Percentiles rank a stretch among this genome's conserved stretches.
Evolutionary conservation across 37 sponge, comb jelly and placozoan genomes (phyloP).

Genomic region (Cladorhizidae sp.): DNA sequence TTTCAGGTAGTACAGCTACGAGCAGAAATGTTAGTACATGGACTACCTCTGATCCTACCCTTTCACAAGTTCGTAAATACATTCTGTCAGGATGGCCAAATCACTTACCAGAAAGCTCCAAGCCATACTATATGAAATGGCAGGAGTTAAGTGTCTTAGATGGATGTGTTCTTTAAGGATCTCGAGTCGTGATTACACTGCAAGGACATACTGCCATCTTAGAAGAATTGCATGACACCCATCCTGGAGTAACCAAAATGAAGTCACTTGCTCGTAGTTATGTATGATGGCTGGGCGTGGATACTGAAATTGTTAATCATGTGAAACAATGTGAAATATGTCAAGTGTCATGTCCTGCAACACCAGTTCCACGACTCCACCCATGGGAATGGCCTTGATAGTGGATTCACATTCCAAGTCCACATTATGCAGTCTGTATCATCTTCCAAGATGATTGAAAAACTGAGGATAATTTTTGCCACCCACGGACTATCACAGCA

Average conservation of each 20-base stretch:
- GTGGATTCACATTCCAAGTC: too few species aligned
- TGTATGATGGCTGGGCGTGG: slow-evolving; percentile 54
- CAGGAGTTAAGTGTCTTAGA: too few species aligned
- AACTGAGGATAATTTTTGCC: slow-evolving; percentile 1
- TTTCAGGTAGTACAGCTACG: too few species aligned
- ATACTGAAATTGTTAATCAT: slow-evolving; percentile 20
- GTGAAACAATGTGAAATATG: too few species aligned
- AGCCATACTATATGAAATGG: slow-evolving; percentile 24
- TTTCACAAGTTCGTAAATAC: neutral
- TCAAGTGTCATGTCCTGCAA: neutral
- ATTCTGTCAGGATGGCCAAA: too few species aligned
- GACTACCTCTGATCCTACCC: too few species aligned
- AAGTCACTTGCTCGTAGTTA: slow-evolving; percentile 26
- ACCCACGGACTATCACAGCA: slow-evolving; percentile 4
- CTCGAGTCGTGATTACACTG: too few species aligned
- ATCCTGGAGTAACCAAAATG: too few species aligned
- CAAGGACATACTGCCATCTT: too few species aligned
- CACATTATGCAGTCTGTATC: slow-evolving; percentile 9
- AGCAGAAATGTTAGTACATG: too few species aligned
- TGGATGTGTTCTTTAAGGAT: too few species aligned
- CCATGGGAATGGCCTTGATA: slow-evolving; percentile 14
- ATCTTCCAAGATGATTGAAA: slow-evolving; percentile 21
- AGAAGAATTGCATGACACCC: too few species aligned
- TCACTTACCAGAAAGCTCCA: slow-evolving; percentile 25
- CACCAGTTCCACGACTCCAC: slow-evolving; percentile 33